Base-by-base conservation (phyloP, 2,888 invertebrate species). In the Drosophila lacicola region DNA sequence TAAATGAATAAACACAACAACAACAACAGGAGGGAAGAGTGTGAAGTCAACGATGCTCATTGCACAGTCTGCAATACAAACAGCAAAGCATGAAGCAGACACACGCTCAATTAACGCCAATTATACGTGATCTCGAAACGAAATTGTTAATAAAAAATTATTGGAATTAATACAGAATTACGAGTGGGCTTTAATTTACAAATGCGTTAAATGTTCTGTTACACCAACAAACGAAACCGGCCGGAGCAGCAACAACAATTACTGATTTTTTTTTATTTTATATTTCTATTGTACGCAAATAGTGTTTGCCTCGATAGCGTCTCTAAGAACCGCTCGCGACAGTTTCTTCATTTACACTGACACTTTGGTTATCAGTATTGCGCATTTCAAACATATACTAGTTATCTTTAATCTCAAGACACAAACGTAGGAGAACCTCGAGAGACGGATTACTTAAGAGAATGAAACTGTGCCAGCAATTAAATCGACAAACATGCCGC, bases 271-370 rank as follows among this genome's bases (percentile, higher is more conserved):
- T 2, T 64, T 56, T 37, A 29, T 34, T 56, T 49, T 60, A 34
- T 47, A 45, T 46, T 54, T 66, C 41, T 68, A 61, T 65, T 67
- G 46, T 39, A 37, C 61, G 56, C 60, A 50, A 60, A 66, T 61
- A 47, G 50, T 46, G 19, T 56, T 60, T 74, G 39, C 56, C 44
- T 51, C 17, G 42, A 53, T 49, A 57, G 53, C 53, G 50, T 34
- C 41, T 46, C 55, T 34, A 44, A 49, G 78, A 81, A 77, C 86
- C 85, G 78, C 73, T 70, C 88, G 71, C 85, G 68, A 80, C 78
- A 68, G 74, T 73, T 74, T 84, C 78, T 82, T 69, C 80, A 79
- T 80, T 83, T 80, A 84, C 69, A 90, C 90, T 91, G 84, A 80
- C 64, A 41, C 65, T 64, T 50, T 25, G 57, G 60, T 58, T 82